Base-by-base conservation (phyloP, 2,888 invertebrate species). In the Leptopilina drosophilae region DNA sequence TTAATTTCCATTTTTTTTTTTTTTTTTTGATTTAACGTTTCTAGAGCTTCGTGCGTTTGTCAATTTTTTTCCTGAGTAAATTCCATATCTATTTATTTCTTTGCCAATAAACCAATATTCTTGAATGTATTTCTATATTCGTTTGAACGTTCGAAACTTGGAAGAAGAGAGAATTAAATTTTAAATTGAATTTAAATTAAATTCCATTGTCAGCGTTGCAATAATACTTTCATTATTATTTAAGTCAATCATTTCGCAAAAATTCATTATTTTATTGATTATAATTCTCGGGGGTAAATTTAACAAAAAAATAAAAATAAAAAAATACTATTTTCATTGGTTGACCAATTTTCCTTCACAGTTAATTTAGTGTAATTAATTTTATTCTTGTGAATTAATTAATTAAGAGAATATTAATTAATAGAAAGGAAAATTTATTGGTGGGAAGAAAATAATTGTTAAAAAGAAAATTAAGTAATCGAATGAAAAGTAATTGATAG, bases 41-140 rank as follows among this genome's bases (percentile, higher is more conserved):
- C 62, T 20, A 62, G 20, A 20, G 20, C 8, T 20, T 62, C n/a
- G n/a, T 62, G n/a, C 59, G 15, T 62, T 62, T 62, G 62, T 20
- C 20, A 62, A 8, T 62, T 62, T 49, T 49, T 49, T 49, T 15
- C 8, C 62, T 20, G 9, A 62, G 62, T 62, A n/a, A 59, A 59
- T 62, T 62, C 11, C 62, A 62, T 62, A 62, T 62, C 62, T 62
- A 62, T 62, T 15, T 62, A 15, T 62, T 62, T 20, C 62, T 62
- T 62, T 62, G 20, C 62, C 62, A 62, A 62, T 62, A 62, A 62
- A 62, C 62, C 62, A 62, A 62, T 62, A 62, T 62, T 62, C 62
- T 62, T 15, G 62, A 62, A 62, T 62, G 20, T 62, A 62, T 62
- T 62, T 62, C n/a, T 62, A 62, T 59, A 14, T 20, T 7, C 62